Conservation (phyloP, 2,888 invertebrate species). For the Tipula vernalis region DNA sequence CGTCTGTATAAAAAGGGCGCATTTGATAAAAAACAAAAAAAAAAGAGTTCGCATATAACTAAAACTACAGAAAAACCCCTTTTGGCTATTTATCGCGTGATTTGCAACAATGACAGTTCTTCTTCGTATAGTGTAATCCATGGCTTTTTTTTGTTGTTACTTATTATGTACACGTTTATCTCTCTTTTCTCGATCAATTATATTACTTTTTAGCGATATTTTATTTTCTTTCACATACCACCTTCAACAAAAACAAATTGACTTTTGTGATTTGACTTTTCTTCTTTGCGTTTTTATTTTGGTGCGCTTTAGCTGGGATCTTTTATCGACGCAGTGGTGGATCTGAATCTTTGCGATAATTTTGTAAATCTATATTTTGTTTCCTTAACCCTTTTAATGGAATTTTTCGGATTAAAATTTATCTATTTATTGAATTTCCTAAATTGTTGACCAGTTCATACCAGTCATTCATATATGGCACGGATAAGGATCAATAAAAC, state of each 20-base stretch:
- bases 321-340: background rate
- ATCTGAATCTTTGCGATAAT: background rate
- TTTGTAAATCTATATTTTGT: too few species aligned
- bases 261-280: background rate
- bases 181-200: conserved; percentile 5
- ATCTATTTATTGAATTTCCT: too few species aligned
- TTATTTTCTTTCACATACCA: background rate
- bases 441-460: too few species aligned
- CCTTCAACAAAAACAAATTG: background rate
- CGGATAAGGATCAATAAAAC: too few species aligned
- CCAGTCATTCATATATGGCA: too few species aligned
- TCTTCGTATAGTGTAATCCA: background rate
- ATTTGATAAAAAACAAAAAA: background rate
- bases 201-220: background rate
- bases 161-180: background rate
- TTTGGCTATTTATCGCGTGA: conserved; percentile 8
- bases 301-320: background rate
- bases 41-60: background rate
- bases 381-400: too few species aligned
- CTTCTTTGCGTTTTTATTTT: background rate
- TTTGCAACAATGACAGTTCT: conserved; percentile 9
- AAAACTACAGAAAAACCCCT: background rate
- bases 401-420: too few species aligned
- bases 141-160: background rate
- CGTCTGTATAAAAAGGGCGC: background rate